A percentile compares a stretch with the other conserved stretches of the same genome.
These are phyloP conservation scores for Lysiphlebus fabarum DNA, from an alignment of 1,140 invertebrate genomes.

Conservation along the genomic window DNA sequence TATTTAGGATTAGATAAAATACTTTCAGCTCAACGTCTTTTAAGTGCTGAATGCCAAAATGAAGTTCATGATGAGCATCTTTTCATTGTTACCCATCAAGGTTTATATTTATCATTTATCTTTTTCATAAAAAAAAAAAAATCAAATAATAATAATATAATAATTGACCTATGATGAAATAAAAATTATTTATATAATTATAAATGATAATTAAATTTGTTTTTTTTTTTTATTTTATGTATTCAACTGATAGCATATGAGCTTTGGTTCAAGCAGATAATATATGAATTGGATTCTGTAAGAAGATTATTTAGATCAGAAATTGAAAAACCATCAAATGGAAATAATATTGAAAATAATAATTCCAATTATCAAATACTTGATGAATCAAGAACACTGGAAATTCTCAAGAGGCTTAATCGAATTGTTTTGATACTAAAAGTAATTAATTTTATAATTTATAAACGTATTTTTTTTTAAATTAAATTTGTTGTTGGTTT, in stretches of 20 bases:
- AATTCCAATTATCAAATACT: slow-evolving; percentile 55
- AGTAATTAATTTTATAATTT: slow-evolving; percentile 58
- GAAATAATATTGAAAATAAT: slow-evolving; percentile 5
- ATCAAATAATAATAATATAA: no score
- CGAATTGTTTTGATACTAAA: slow-evolving; percentile 92
- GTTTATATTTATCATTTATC: slow-evolving; percentile 52
- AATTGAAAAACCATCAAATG: slow-evolving; percentile 29
- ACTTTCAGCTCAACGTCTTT: slow-evolving; percentile 77
- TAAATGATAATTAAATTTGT: neutral
- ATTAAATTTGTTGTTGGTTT: no score
- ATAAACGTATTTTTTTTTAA: neutral
- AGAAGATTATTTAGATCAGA: slow-evolving; percentile 71
- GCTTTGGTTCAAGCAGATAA: slow-evolving; percentile 99
- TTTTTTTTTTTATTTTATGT: neutral
- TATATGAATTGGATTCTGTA: slow-evolving; percentile 94
- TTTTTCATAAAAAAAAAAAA: no score
- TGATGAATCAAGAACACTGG: slow-evolving; percentile 88
- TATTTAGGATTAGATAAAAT: slow-evolving; percentile 89
- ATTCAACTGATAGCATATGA: slow-evolving; percentile 79
- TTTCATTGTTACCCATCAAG: slow-evolving; percentile 97
- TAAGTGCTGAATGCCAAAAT: slow-evolving; percentile 68
- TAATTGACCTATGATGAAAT: neutral
- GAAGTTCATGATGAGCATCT: slow-evolving; percentile 93
- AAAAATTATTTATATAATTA: neutral
- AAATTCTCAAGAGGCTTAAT: slow-evolving; percentile 88